A percentile compares a stretch with the other conserved stretches of the same genome.
These are phyloP conservation scores for Latheticus oryzae DNA, from an alignment of 2,888 invertebrate species.

Conservation along the genomic window DNA sequence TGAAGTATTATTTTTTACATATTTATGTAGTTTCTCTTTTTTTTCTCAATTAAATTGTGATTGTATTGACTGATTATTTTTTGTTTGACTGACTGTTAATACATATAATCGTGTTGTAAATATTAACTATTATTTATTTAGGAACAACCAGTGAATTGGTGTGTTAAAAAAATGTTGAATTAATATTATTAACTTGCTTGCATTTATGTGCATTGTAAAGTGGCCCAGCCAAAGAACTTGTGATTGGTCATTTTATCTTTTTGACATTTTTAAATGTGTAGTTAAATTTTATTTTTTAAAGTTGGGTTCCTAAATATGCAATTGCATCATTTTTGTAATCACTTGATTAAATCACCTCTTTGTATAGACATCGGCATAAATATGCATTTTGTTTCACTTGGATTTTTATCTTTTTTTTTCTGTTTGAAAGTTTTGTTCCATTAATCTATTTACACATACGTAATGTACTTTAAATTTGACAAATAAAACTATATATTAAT, in stretches of 20 bases:
- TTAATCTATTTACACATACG: constrained; percentile 29
- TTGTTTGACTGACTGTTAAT: constrained; percentile 36
- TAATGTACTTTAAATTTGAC: constrained; percentile 42
- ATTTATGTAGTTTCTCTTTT: constrained; percentile 52
- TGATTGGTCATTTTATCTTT: constrained; percentile 41
- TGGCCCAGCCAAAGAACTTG: constrained; percentile 45
- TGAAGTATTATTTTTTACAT: constrained; percentile 51
- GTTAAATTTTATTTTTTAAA: constrained; percentile 25
- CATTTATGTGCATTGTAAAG: constrained; percentile 42
- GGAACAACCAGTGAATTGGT: constrained; percentile 39
- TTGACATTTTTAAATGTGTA: constrained; percentile 36
- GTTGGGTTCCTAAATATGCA: constrained; percentile 35
- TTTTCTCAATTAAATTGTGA: constrained; percentile 46
- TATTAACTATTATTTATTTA: constrained; percentile 39
- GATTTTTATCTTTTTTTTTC: constrained; percentile 33
- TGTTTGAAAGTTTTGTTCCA: constrained; percentile 21
- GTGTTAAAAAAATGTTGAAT: constrained; percentile 32
- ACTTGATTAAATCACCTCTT: constrained; percentile 31
- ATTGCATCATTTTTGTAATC: constrained; percentile 32
- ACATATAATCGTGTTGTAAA: constrained; percentile 26
- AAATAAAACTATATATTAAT: constrained; percentile 43
- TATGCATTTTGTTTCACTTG: constrained; percentile 30
- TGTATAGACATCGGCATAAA: constrained; percentile 33
- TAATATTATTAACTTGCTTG: constrained; percentile 36
- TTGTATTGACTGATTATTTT: constrained; percentile 43